Evolutionary conservation across 2,888 invertebrate genomes (phyloP), one percentile per base, ranked within the genome.

Genomic region (Malachius bipustulatus): DNA sequence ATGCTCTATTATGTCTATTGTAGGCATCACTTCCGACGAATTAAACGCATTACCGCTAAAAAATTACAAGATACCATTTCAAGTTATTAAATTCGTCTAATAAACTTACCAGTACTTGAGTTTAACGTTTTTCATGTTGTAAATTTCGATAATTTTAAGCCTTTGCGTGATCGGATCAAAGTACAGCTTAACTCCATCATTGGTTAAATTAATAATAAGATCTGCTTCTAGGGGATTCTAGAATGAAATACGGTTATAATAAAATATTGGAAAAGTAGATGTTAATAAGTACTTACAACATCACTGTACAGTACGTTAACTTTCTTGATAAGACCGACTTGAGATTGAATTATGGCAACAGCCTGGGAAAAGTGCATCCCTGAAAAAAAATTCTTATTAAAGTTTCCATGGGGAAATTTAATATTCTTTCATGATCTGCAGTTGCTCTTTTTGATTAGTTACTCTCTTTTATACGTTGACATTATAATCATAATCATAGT

Each of bases 291-390:
- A 67, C 70, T 71, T 60, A 90, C 90, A 71, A 81, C 78, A 66
- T 94, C 93, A 64, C 89, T 93, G 70, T 96, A 96, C 51, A 93
- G 77, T 51, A 96, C 90, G 75, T 96, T 90, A 46, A 94, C 91
- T 47, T 89, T 89, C 67, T 90, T 81, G 55, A 96, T 90, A 55
- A 84, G 77, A 51, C 90, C 87, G 63, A 94, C 90, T 74, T 94
- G 93, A 44, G 89, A 85, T 66, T 93, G 93, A 57, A 96, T 83
- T 55, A 94, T 91, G 54, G 91, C 85, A 55, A 96, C 90, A 47
- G 93, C 87, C 66, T 96, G 94, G 49, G 91, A 90, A 71, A 96
- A 93, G 70, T 94, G 93, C 94, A 94, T 96, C 55, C 96, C 96
- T 87, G 70, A 10, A 76, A 73, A 46, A 45, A 37, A 48, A 44